Percentiles rank a stretch among this genome's conserved stretches.
phyloP scores from a whole-genome alignment of 2,113 vertebrate genomes.

The Cathartes aura region DNA sequence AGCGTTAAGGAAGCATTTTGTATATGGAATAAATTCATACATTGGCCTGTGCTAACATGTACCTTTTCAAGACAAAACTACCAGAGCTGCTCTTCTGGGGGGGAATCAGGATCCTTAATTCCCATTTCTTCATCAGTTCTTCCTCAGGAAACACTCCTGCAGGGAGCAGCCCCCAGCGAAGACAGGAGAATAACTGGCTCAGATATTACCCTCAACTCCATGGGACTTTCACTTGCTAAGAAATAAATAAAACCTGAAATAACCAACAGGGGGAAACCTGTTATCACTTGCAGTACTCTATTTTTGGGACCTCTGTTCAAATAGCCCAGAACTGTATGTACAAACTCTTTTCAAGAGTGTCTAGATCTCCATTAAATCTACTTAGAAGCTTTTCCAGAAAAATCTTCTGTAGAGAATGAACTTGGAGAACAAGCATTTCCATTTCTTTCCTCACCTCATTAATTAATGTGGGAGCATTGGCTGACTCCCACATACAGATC shows the following conservation, averaged over 20 bases:
- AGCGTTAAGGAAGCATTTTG: background rate
- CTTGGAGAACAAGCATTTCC: background rate
- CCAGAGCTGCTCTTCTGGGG: background rate
- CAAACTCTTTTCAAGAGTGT: background rate
- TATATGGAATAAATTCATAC: background rate
- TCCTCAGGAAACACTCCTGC: background rate
- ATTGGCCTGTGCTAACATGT: background rate
- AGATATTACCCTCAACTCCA: background rate
- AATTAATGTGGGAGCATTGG: background rate
- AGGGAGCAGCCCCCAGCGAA: fast-evolving
- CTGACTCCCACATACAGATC: background rate
- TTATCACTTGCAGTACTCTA: background rate
- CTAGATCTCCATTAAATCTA: background rate
- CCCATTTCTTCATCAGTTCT: background rate
- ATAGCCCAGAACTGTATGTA: background rate
- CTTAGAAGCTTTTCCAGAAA: slow-evolving; percentile 9
- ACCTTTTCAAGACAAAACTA: background rate
- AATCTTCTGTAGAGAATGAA: background rate
- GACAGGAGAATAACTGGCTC: background rate
- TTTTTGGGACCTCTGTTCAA: background rate
- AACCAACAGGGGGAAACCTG: background rate
- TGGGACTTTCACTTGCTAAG: background rate
- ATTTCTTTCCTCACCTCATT: slow-evolving; percentile 23
- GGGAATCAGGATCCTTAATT: background rate
- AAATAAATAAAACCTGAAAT: background rate